Conservation (phyloP, 1,140 invertebrate species). For the Aleiodes sp. region DNA sequence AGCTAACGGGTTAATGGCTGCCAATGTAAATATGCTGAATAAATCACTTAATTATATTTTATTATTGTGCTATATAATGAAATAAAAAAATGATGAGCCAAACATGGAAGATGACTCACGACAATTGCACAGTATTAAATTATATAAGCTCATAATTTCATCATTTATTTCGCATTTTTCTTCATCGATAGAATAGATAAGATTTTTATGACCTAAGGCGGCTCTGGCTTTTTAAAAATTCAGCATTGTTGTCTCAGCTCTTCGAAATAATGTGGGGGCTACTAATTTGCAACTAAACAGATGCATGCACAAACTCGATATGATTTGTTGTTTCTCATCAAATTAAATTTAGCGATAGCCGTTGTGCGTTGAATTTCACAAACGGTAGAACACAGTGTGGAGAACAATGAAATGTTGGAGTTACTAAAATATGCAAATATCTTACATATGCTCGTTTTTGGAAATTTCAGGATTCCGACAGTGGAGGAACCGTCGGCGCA, state of each 20-base stretch:
- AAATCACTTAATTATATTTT: constrained; percentile 10
- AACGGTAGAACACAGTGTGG: too few relatives aligned
- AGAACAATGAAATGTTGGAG: too few relatives aligned
- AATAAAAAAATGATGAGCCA: constrained; percentile 16
- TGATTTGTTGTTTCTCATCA: too few relatives aligned
- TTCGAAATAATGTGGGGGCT: constrained; percentile 6
- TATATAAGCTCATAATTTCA: constrained; percentile 41
- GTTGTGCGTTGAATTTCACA: not conserved
- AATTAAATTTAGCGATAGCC: not conserved
- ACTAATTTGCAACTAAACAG: not conserved
- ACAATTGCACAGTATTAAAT: constrained; percentile 32
- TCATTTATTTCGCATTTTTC: constrained; percentile 36
- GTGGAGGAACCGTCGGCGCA: not conserved
- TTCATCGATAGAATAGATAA: constrained; percentile 34
- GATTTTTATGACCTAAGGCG: constrained; percentile 31
- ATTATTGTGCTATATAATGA: constrained; percentile 6
- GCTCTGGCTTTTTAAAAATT: constrained; percentile 11
- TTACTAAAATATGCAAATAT: not conserved
- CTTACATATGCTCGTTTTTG: not conserved
- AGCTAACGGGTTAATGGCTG: not conserved
- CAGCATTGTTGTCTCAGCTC: constrained; percentile 28
- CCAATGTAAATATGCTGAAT: not conserved
- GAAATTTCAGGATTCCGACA: not conserved
- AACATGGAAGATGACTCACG: constrained; percentile 16
- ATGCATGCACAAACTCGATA: not conserved